Conservation (phyloP, 2,888 invertebrate genomes). For the Lepidocyrtoides sp. region DNA sequence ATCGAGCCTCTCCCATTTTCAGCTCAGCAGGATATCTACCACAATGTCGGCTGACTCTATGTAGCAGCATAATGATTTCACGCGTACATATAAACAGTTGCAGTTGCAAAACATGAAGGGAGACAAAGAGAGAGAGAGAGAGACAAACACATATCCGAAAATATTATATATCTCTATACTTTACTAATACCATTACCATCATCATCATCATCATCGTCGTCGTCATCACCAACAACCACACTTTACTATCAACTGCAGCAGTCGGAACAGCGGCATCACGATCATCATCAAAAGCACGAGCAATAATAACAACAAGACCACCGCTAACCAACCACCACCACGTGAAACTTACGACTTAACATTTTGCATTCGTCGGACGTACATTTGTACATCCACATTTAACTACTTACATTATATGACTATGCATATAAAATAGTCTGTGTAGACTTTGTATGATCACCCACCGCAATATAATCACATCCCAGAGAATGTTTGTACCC, state of each 20-base stretch:
- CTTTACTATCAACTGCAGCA: conserved; percentile 39
- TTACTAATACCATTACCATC: conserved; percentile 9
- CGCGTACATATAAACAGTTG: no score
- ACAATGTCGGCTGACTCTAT: conserved; percentile 65
- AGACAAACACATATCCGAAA: conserved; percentile 41
- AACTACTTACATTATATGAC: not conserved
- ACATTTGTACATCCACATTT: not conserved
- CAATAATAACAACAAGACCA: conserved; percentile 51
- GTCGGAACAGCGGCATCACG: not conserved
- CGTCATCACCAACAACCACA: conserved; percentile 25
- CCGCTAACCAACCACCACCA: conserved; percentile 38
- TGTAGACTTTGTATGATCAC: not conserved
- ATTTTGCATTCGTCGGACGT: conserved; percentile 23
- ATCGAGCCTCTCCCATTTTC: conserved; percentile 78
- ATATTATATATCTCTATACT: not conserved
- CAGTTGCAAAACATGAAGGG: no score
- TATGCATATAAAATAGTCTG: not conserved
- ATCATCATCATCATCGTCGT: conserved; percentile 11
- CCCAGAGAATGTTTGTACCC: not conserved
- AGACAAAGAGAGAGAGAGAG: no score
- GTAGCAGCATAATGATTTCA: no score
- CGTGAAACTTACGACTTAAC: conserved; percentile 55
- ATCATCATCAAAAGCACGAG: conserved; percentile 37
- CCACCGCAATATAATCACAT: not conserved
- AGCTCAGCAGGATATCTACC: conserved; percentile 70